Base-by-base conservation (phyloP, 2,797 vertebrate species). In the Phataginus tetradactyla region DNA sequence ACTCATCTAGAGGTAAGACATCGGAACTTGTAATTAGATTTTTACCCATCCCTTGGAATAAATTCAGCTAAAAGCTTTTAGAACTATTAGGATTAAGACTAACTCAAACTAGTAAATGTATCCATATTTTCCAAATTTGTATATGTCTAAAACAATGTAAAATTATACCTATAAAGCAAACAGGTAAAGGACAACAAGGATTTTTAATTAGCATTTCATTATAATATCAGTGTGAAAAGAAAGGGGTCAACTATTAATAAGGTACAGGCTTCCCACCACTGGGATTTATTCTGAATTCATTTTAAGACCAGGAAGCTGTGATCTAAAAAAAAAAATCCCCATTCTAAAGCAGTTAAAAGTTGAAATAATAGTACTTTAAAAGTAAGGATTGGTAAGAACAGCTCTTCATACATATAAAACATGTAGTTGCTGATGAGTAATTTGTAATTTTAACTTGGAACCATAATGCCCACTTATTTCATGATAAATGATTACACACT, bases 121-220 rank as follows among this genome's bases (percentile, higher is more conserved):
- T 87, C 94, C 66, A 37, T 27, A 95, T 42, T 77, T 95, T 79
- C 64, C 39, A 87, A 93, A 91, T 86, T 15, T 23, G 17, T 93
- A 53, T 61, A 45, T 68, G 20, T 72, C 53, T 83, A 84, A 45
- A 45, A 74, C 64, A 93, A 63, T 59, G 23, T 78, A 81, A 88
- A 92, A 94, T 23, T 74, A 53, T 55, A 37, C 20, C 49, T 59
- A 77, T 15, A 80, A 94, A 7, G 90, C 42, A 94, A 97, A 95
- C 69, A 96, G 96, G 77, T 45, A 29, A 63, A 75, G 66, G 71
- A 91, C 25, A 85, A 63, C 72, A 94, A 86, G 72, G 94, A 97
- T 88, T 94, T 96, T 97, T 81, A 94, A 97, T 96, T 89, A 98
- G 15, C 74, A 95, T 97, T 98, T 98, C 64, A 97, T 98, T 96